Conservation (phyloP, 2,888 invertebrate genomes). For the Scelioninae gen. 2 region DNA sequence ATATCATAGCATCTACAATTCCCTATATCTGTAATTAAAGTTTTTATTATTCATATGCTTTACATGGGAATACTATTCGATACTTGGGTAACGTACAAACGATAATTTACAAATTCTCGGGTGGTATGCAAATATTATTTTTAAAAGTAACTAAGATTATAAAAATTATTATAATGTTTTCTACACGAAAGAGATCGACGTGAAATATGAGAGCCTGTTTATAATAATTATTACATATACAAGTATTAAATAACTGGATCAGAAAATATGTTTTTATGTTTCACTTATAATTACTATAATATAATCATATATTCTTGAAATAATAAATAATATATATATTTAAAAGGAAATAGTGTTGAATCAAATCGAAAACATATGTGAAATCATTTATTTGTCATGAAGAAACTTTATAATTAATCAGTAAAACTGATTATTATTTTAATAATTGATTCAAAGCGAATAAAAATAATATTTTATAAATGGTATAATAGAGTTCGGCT, state of each 20-base stretch:
- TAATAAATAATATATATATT: too few relatives aligned
- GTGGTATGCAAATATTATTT: constrained; percentile 13
- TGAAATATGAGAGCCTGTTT: constrained; percentile 18
- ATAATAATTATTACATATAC: neutral
- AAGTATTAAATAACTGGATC: neutral
- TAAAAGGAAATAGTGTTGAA: too few relatives aligned
- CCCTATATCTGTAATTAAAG: constrained; percentile 8
- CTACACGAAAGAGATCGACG: constrained; percentile 30
- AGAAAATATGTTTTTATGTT: too few relatives aligned
- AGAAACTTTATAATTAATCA: too few relatives aligned
- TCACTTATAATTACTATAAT: too few relatives aligned
- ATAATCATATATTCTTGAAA: too few relatives aligned
- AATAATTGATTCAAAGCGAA: too few relatives aligned
- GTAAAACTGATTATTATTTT: too few relatives aligned
- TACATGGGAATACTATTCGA: constrained; percentile 22
- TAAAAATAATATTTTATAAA: too few relatives aligned
- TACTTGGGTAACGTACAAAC: constrained; percentile 21
- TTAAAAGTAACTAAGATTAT: constrained; percentile 7
- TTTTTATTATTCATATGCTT: constrained; percentile 27
- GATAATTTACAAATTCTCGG: constrained; percentile 27
- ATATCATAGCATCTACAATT: constrained; percentile 35
- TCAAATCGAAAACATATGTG: too few relatives aligned
- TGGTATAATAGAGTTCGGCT: too few relatives aligned
- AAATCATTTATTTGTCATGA: too few relatives aligned
- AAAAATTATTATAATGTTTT: constrained; percentile 17